Percentiles rank a stretch among this genome's conserved stretches.
These are phyloP conservation scores for Opisthocomus hoazin DNA, from an alignment of 2,113 vertebrate genomes.

Conservation along the genomic window DNA sequence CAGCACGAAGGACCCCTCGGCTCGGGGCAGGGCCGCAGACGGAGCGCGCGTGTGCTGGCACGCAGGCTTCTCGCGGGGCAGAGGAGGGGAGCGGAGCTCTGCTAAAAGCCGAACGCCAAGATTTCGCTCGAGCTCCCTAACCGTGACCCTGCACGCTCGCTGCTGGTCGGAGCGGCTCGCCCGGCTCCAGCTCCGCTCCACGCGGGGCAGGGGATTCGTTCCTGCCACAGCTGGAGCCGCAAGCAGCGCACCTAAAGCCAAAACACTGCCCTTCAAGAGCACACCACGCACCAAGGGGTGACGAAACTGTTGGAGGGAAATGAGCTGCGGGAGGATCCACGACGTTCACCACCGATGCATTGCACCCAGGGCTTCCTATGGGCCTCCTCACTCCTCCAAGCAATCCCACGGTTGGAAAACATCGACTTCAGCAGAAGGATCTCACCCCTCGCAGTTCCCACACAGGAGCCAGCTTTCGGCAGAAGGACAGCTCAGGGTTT, in stretches of 20 bases:
- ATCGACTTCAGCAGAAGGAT: fast-evolving
- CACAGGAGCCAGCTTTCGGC: fast-evolving
- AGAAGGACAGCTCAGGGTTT: not conserved
- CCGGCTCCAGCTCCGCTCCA: fast-evolving
- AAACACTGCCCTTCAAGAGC: not conserved
- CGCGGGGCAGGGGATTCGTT: fast-evolving
- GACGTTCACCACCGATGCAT: fast-evolving
- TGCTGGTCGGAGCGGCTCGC: not conserved
- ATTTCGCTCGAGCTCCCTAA: not conserved
- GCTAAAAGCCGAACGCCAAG: not conserved
- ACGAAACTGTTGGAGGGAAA: too few relatives aligned
- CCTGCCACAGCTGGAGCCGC: not conserved
- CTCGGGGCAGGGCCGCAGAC: not conserved
- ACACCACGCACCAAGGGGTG: not conserved
- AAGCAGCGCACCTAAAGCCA: not conserved
- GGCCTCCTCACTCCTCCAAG: not conserved
- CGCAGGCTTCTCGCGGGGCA: not conserved
- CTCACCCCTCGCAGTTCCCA: fast-evolving
- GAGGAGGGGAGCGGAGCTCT: not conserved
- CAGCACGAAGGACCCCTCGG: too few relatives aligned
- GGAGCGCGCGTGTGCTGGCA: fast-evolving
- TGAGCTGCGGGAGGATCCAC: not conserved
- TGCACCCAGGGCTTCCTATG: not conserved
- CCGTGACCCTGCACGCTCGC: fast-evolving
- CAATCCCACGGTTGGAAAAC: not conserved